A percentile compares a stretch with the other conserved stretches of the same genome.
Evolutionary conservation across 2,888 invertebrate species (phyloP).

Genomic region (Nasonovia ribisnigri): DNA sequence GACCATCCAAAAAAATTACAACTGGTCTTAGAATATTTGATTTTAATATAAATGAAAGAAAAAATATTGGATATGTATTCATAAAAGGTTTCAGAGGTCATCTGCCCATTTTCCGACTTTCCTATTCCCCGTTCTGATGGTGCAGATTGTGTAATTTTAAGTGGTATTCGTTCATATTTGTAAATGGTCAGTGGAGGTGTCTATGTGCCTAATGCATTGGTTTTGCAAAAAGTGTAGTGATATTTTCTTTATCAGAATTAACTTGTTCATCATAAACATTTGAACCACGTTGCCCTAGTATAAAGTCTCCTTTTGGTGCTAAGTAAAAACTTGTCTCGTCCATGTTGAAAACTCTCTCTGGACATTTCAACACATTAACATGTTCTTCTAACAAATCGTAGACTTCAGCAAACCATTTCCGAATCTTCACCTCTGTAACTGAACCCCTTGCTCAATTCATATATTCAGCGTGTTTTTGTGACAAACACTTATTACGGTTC

Average conservation of each 20-base stretch:
- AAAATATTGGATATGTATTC: no score
- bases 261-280: background rate
- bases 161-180: no score
- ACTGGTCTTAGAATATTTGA: no score
- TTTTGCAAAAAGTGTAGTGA: background rate
- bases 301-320: background rate
- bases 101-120: no score
- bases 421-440: background rate
- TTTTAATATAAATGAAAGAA: no score
- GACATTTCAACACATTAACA: background rate
- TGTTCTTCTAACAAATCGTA: background rate
- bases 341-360: constrained; percentile 1
- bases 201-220: no score
- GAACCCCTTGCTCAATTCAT: background rate
- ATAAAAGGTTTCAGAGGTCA: no score
- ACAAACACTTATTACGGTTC: background rate
- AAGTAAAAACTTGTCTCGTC: background rate
- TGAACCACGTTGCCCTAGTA: no score
- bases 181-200: no score
- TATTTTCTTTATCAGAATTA: constrained; percentile 4
- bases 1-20: no score
- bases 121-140: no score
- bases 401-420: background rate
- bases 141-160: no score
- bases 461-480: background rate